phyloP scores from a whole-genome alignment of 2,797 vertebrate species.

The Aphelocoma californica region DNA sequence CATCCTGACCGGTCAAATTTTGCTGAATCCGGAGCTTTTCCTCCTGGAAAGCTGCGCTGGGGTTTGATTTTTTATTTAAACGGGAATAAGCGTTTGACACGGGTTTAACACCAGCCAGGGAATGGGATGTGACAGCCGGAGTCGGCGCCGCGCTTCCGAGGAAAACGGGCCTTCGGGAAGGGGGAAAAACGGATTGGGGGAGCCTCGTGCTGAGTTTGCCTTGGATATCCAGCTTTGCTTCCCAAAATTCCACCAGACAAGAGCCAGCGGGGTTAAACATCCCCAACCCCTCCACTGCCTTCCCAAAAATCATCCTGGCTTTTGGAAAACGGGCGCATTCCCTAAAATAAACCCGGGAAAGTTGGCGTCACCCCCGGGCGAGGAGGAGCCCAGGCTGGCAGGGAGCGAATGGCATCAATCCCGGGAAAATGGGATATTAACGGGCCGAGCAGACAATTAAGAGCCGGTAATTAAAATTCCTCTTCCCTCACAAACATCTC shows the following conservation, averaged over 20 bases:
- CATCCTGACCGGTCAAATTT: background rate
- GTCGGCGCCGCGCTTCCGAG: accelerated
- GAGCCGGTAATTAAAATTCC: conserved; percentile 79
- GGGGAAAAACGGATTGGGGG: accelerated
- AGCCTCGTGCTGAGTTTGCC: background rate
- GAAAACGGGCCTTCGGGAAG: background rate
- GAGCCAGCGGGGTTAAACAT: accelerated
- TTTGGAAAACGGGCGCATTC: accelerated
- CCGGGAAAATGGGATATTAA: conserved; percentile 65
- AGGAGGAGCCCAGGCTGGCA: background rate
- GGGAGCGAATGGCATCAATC: background rate
- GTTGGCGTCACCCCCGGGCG: background rate
- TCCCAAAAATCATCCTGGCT: background rate
- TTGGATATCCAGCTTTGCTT: background rate
- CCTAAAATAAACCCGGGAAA: background rate
- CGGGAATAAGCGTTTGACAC: background rate
- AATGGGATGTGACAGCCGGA: background rate
- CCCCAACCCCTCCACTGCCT: accelerated
- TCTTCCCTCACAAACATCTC: conserved; percentile 76
- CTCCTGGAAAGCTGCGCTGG: background rate
- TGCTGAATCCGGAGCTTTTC: background rate
- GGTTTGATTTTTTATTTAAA: background rate
- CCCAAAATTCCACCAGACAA: background rate
- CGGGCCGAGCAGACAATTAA: conserved; percentile 75
- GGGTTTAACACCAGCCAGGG: background rate